Base-by-base conservation (phyloP, 2,888 invertebrate species). In the Synanthedon andrenaeformis region DNA sequence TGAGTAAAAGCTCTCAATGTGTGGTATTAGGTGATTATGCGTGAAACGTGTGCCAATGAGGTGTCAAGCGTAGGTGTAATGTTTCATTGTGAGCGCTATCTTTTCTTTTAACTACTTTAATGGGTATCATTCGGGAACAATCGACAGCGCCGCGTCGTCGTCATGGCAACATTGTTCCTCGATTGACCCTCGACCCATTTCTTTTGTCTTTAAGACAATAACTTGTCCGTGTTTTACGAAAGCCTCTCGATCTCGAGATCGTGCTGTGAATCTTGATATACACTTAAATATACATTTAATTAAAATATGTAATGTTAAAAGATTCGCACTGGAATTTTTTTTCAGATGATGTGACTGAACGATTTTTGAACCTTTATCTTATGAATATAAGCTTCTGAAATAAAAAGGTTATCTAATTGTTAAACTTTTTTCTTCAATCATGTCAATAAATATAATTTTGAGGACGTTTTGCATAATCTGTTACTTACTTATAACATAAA, bases 331-430 rank as follows among this genome's bases (percentile, higher is more conserved):
- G 62, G 60, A 63, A 60, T 59, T 72, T 72, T 75, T 79, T 76
- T 78, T 82, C 77, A 80, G 79, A 79, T 72, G 79, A 74, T 78
- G 72, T 62, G 86, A 85, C 84, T 85, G 85, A 85, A 66, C 63
- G 73, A 74, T 75, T 86, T 85, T 86, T 75, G 75, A 82, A 78
- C 71, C 74, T 82, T 73, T 84, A 79, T 79, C 72, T 35, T 35
- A 35, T 35, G 35, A 35, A 35, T 35, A 35, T 35, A 35, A 35
- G 35, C 35, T 35, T 35, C 35, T 8, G 35, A 35, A 35, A 35
- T 35, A 35, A 35, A 23, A 35, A 6, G 35, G 35, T 35, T 35
- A 35, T 35, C 35, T 35, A 35, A 35, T 35, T 35, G 35, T 10
- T 35, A 8, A 35, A 35, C 35, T 35, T 35, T 35, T 35, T 35